A percentile compares a stretch with the other conserved stretches of the same genome.
phyloP scores from a whole-genome alignment of 2,113 vertebrate species.

The Amia ocellicauda region DNA sequence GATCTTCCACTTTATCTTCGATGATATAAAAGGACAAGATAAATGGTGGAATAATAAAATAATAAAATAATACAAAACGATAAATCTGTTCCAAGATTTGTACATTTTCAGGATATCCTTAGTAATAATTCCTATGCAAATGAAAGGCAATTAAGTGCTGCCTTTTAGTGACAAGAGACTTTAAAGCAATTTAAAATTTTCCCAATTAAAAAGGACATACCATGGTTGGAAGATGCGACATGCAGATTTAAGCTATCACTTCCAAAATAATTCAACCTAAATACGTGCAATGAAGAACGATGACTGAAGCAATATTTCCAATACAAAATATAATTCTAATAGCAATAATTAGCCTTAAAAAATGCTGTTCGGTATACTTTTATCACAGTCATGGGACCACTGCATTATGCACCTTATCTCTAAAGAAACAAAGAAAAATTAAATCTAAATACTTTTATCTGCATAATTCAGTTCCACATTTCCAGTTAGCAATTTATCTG shows the following conservation, averaged over 20 bases:
- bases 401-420: conserved; percentile 30
- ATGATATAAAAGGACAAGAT: conserved; percentile 74
- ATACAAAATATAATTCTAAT: conserved; percentile 38
- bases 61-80: conserved; percentile 68
- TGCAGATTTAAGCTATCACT: conserved; percentile 33
- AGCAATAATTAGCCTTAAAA: conserved; percentile 40
- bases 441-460: conserved; percentile 38
- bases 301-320: conserved; percentile 40
- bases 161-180: conserved; percentile 37
- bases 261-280: conserved; percentile 53
- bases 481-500: conserved; percentile 26
- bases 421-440: conserved; percentile 36
- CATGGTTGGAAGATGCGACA: conserved; percentile 58
- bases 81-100: conserved; percentile 56
- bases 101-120: conserved; percentile 63
- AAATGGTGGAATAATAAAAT: conserved; percentile 74
- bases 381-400: conserved; percentile 26
- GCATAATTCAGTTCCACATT: conserved; percentile 29
- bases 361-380: conserved; percentile 25
- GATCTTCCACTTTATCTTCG: conserved; percentile 72
- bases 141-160: conserved; percentile 72
- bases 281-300: conserved; percentile 45
- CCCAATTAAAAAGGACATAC: conserved; percentile 74
- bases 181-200: conserved; percentile 53
- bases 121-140: conserved; percentile 73